phyloP scores from a whole-genome alignment of 2,113 vertebrate species.

The Megaceryle maxima region DNA sequence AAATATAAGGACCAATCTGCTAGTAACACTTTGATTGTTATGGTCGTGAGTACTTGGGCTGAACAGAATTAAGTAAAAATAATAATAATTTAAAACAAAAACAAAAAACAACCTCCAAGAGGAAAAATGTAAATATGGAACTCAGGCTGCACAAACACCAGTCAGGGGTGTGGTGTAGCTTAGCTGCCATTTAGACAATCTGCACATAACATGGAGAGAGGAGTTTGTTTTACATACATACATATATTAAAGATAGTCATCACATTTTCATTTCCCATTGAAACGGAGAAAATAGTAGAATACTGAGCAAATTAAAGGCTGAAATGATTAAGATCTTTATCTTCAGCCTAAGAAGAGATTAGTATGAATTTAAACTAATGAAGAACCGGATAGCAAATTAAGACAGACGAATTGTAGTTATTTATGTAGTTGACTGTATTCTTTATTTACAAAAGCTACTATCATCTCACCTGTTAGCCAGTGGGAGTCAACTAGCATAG shows the following conservation, averaged over 20 bases:
- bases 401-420: neutral
- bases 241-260: neutral
- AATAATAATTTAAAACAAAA: neutral
- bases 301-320: slow-evolving; percentile 1
- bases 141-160: neutral
- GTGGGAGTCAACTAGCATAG: neutral
- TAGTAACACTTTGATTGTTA: neutral
- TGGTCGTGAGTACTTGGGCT: neutral
- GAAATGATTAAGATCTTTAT: neutral
- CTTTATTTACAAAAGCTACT: neutral
- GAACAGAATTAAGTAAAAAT: neutral
- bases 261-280: neutral
- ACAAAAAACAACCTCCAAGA: neutral
- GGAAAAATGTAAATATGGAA: neutral
- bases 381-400: neutral
- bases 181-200: neutral
- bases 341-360: neutral
- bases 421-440: neutral
- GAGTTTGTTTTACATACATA: neutral
- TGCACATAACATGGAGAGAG: neutral
- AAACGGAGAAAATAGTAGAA: neutral
- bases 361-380: neutral
- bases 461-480: neutral
- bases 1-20: neutral
- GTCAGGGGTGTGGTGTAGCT: neutral